Conservation (phyloP, 2,888 invertebrate genomes). For the Notocelia uddmanniana region DNA sequence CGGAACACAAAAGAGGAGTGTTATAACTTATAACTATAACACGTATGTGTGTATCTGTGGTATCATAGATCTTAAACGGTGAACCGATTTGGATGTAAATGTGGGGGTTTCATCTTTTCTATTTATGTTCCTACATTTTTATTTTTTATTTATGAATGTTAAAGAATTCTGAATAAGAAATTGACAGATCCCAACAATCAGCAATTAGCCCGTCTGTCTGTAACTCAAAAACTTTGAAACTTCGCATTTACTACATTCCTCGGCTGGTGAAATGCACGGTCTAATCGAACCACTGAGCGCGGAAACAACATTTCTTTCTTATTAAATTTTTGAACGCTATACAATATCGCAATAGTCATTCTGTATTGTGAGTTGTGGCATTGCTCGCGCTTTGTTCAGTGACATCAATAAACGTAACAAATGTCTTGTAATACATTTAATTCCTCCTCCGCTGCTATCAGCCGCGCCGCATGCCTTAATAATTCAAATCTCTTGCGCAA, state of each 20-base stretch:
- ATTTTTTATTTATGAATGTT: too few species aligned
- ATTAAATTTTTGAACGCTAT: slow-evolving; percentile 30
- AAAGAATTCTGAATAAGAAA: too few species aligned
- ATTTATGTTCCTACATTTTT: too few species aligned
- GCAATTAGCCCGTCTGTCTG: not conserved
- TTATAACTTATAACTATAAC: too few species aligned
- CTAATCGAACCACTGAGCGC: slow-evolving; percentile 1
- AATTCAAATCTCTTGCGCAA: slow-evolving; percentile 43
- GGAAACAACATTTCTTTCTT: slow-evolving; percentile 21
- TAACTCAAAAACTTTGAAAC: not conserved
- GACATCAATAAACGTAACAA: slow-evolving; percentile 35
- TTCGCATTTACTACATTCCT: slow-evolving; percentile 23
- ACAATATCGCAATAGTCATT: slow-evolving; percentile 20
- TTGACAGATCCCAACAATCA: not conserved
- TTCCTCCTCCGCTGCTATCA: slow-evolving; percentile 31
- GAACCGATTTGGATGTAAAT: too few species aligned
- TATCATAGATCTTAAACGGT: too few species aligned
- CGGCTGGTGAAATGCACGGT: slow-evolving; percentile 8
- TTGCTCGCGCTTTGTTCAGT: slow-evolving; percentile 27
- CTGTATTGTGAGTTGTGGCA: slow-evolving; percentile 28
- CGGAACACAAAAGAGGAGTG: too few species aligned
- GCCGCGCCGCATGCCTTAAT: slow-evolving; percentile 39
- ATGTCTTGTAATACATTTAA: slow-evolving; percentile 38
- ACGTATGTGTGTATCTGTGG: too few species aligned
- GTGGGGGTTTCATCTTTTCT: too few species aligned